Percentiles rank a stretch among this genome's conserved stretches.
Conservation (phyloP, 2,797 vertebrate genomes). For the Oreortyx pictus region DNA sequence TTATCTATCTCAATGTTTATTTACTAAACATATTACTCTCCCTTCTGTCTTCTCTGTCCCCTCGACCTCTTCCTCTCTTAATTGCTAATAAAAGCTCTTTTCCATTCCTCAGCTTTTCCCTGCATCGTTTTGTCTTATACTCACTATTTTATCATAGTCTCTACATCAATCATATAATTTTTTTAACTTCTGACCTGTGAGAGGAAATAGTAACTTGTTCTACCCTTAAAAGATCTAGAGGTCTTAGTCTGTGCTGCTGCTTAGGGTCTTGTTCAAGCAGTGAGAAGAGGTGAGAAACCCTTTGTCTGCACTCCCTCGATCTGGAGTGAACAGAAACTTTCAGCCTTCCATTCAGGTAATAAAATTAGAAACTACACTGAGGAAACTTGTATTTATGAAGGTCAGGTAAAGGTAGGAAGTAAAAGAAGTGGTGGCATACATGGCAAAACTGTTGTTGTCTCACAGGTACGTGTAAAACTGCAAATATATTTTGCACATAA, state of each 20-base stretch:
- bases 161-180: background rate
- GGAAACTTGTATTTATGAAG: background rate
- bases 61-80: background rate
- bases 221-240: background rate
- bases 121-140: background rate
- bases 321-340: background rate
- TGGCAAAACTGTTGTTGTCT: background rate
- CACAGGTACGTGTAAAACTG: background rate
- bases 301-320: background rate
- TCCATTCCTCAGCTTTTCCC: background rate
- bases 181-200: background rate
- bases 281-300: background rate
- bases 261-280: background rate
- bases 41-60: background rate
- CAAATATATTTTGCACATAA: background rate
- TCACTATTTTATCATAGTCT: background rate
- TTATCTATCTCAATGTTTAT: background rate
- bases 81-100: background rate
- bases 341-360: background rate
- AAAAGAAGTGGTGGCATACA: background rate
- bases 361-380: background rate
- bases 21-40: background rate
- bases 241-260: background rate
- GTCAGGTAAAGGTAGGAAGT: background rate
- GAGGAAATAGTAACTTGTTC: background rate